Evolutionary conservation across 2,888 invertebrate species (phyloP).

Genomic region (Zhuqinia jingwanae): DNA sequence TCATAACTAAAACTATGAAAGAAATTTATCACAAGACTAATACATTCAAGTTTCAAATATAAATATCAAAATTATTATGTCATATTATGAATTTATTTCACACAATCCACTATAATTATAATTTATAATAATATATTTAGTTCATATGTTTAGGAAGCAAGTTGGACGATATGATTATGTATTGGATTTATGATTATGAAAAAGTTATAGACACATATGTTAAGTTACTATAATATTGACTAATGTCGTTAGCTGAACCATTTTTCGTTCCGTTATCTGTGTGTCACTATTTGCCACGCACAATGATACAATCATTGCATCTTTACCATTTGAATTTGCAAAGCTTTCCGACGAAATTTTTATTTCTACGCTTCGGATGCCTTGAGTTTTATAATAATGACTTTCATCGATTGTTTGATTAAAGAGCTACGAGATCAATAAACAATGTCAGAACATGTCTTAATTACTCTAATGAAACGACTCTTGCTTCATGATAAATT

Average conservation of each 20-base stretch:
- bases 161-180: constrained; percentile 66
- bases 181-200: constrained; percentile 54
- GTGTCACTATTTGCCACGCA: too few relatives aligned
- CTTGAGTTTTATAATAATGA: too few relatives aligned
- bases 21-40: constrained; percentile 50
- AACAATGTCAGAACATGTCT: too few relatives aligned
- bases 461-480: too few relatives aligned
- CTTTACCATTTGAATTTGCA: not conserved
- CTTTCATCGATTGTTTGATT: not conserved
- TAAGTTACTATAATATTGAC: constrained; percentile 12
- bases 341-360: not conserved
- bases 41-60: constrained; percentile 42
- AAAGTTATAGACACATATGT: constrained; percentile 23
- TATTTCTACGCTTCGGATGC: constrained; percentile 28
- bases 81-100: not conserved
- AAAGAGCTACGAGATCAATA: not conserved
- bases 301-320: not conserved
- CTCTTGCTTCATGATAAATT: too few relatives aligned
- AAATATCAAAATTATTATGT: not conserved
- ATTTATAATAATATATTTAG: not conserved
- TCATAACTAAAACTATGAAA: constrained; percentile 16
- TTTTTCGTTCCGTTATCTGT: not conserved
- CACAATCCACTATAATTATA: not conserved
- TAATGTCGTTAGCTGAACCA: constrained; percentile 1
- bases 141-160: constrained; percentile 39